Evolutionary conservation across 64 coral and sea anemone genomes (phyloP), one percentile per base, ranked within the genome.

Genomic region (Anthopleura sola): DNA sequence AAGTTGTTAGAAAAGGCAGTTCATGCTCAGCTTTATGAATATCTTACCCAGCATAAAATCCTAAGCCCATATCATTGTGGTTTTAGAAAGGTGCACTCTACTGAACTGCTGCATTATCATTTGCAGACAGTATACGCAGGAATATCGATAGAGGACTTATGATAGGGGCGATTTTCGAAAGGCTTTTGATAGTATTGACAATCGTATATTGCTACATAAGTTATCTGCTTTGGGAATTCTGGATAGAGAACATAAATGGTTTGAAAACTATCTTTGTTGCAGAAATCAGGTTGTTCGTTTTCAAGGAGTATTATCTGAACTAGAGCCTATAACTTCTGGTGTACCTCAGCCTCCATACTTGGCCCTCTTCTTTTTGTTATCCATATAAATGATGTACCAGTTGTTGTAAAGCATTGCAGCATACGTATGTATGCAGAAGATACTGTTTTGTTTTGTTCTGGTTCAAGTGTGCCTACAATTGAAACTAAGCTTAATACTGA

Each of bases 221-320:
- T 19, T 85, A 20, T 85, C 55, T 60, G 83, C 26, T 50, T 16
- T 85, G 10, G 83, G 54, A 62, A 68, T 85, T 38, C 24, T 68
- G 0, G 56, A 68, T 64, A 32, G 17, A 34, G 83, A 85, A 44
- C 20, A 85, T 55, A 24, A 64, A 15, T 85, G 83, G 83, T 85
- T 85, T 68, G 24, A 51, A 28, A 62, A 68, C 57, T 85, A 85
- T 44, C 56, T 37, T n/a, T 20, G 60, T 36, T 34, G 58, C 19
- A 60, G 83, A 68, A 17, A n/a, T 21, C 81, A 83, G 55, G 83
- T 85, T 16, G 83, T 85, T 40, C 32, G 6, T 33, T 85, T 85
- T 29, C 83, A 85, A 39, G 83, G 57, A 85, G 33, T 62, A 6
- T 36, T 85, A 56, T 85, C 83, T 40, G 36, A 85, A 10, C 75